Evolutionary conservation across 1,140 invertebrate genomes (phyloP).

Genomic region (Ceratosolen solmsi): DNA sequence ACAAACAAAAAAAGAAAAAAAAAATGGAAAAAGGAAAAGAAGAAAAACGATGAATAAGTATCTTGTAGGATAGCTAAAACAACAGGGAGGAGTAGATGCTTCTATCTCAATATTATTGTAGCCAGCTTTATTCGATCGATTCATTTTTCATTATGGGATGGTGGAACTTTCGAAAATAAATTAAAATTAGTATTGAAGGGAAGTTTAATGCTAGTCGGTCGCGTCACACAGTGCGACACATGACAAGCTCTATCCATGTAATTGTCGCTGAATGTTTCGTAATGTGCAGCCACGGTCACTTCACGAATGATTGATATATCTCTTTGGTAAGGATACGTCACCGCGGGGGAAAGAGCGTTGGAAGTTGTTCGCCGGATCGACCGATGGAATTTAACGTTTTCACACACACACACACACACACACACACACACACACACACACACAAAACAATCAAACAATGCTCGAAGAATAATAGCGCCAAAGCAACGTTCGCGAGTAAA

Average conservation of each 20-base stretch:
- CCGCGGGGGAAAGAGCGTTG: background rate
- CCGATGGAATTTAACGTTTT: background rate
- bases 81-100: background rate
- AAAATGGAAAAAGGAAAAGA: too few species aligned
- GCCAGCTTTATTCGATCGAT: background rate
- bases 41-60: too few species aligned
- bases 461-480: too few species aligned
- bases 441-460: too few species aligned
- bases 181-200: background rate
- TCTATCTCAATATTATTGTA: background rate
- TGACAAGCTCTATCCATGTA: background rate
- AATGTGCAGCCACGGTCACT: too few species aligned
- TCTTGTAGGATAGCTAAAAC: too few species aligned
- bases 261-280: background rate
- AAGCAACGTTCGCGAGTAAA: too few species aligned
- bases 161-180: background rate
- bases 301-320: background rate
- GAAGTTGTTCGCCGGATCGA: background rate
- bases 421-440: too few species aligned
- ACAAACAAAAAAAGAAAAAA: too few species aligned
- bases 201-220: background rate
- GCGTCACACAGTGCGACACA: background rate
- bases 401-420: too few species aligned
- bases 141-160: background rate
- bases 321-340: background rate